A percentile compares a stretch with the other conserved stretches of the same genome.
phyloP scores from a whole-genome alignment of 2,797 vertebrate species.

The Loris lydekkerianus region DNA sequence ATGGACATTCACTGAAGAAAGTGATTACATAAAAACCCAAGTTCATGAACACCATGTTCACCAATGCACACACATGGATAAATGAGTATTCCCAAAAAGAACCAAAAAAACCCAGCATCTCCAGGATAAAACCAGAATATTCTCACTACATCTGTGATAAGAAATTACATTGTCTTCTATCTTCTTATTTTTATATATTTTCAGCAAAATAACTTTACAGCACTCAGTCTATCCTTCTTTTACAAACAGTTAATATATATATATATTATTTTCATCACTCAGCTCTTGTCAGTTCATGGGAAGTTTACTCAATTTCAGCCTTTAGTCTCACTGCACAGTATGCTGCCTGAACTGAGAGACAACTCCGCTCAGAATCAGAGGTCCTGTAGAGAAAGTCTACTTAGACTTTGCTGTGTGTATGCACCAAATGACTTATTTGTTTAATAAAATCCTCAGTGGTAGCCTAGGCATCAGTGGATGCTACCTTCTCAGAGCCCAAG shows the following conservation, averaged over 20 bases:
- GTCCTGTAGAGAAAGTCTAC: constrained; percentile 39
- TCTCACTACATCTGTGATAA: background rate
- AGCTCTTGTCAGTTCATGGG: background rate
- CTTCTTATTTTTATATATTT: background rate
- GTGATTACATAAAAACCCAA: constrained; percentile 26
- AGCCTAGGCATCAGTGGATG: background rate
- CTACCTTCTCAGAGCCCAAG: background rate
- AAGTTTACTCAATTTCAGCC: background rate
- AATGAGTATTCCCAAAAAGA: background rate
- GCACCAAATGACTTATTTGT: constrained; percentile 41
- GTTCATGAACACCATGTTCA: background rate
- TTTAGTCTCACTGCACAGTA: constrained; percentile 40
- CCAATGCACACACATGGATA: background rate
- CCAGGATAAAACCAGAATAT: background rate
- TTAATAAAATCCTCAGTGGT: background rate
- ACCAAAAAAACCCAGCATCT: background rate
- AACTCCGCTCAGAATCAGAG: background rate
- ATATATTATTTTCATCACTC: background rate
- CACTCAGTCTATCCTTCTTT: background rate
- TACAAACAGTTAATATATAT: background rate
- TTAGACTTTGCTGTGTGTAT: background rate
- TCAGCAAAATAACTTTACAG: constrained; percentile 26
- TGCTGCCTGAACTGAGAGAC: background rate
- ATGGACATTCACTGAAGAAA: background rate
- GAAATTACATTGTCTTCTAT: background rate